Percentiles rank a stretch among this genome's conserved stretches.
phyloP scores from a whole-genome alignment of 2,113 vertebrate species.

The Myiagra hebetior region DNA sequence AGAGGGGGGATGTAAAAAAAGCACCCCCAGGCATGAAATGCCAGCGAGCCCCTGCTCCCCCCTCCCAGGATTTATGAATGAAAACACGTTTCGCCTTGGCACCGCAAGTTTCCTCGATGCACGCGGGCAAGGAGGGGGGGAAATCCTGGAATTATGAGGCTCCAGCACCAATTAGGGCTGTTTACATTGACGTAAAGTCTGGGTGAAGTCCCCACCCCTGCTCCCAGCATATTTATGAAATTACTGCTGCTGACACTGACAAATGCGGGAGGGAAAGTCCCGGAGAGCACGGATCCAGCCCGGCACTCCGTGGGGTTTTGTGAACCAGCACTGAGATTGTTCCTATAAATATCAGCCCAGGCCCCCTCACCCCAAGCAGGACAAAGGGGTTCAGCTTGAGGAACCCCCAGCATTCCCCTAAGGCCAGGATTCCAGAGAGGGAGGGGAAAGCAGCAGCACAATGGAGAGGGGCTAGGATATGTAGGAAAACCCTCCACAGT shows the following conservation, averaged over 20 bases:
- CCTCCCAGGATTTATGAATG: constrained; percentile 68
- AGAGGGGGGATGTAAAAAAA: background rate
- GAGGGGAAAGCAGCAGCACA: background rate
- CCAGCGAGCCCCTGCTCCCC: background rate
- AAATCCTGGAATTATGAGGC: constrained; percentile 87
- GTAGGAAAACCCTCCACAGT: rapidly evolving
- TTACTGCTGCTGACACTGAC: constrained; percentile 57
- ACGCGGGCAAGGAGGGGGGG: constrained; percentile 41
- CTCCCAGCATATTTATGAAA: constrained; percentile 65
- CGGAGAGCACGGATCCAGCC: background rate
- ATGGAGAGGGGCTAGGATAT: background rate
- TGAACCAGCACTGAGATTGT: background rate
- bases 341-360: background rate
- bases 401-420: background rate
- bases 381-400: background rate
- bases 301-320: rapidly evolving
- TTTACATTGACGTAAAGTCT: constrained; percentile 86
- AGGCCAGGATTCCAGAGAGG: background rate
- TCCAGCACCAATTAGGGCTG: constrained; percentile 92
- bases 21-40: background rate
- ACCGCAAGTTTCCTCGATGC: constrained; percentile 76
- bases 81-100: constrained; percentile 76
- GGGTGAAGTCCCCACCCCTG: constrained; percentile 73
- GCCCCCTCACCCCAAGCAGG: background rate
- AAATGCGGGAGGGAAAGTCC: constrained; percentile 54